phyloP scores from a whole-genome alignment of 2,113 vertebrate species.

The Ondatra zibethicus region DNA sequence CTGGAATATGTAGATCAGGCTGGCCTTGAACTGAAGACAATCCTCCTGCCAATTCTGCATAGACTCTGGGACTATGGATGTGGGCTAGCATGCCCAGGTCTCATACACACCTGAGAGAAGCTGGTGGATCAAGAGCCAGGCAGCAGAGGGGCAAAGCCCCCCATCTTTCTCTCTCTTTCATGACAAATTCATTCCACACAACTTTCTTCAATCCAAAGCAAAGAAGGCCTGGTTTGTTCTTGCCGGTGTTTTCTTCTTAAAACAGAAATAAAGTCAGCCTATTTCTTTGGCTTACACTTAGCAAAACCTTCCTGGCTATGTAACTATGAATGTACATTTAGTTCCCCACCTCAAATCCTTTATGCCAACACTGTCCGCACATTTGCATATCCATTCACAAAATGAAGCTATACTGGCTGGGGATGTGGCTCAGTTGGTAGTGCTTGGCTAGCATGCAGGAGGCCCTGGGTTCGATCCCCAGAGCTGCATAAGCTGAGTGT shows the following conservation, averaged over 20 bases:
- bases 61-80: neutral
- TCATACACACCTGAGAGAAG: neutral
- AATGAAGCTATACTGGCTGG: neutral
- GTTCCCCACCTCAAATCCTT: neutral
- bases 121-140: no score
- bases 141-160: neutral
- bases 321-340: neutral
- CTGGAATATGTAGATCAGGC: neutral
- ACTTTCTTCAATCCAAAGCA: rapidly evolving
- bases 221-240: neutral
- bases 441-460: neutral
- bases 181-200: neutral
- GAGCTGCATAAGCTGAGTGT: neutral
- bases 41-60: neutral
- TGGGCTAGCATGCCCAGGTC: neutral
- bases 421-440: neutral
- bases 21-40: neutral
- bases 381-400: neutral
- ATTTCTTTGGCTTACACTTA: constrained; percentile 25
- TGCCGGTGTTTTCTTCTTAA: neutral
- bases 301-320: neutral
- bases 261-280: neutral
- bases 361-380: neutral
- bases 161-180: neutral
- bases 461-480: neutral